Base-by-base conservation (phyloP, 2,888 invertebrate genomes). In the Archips xylosteana region DNA sequence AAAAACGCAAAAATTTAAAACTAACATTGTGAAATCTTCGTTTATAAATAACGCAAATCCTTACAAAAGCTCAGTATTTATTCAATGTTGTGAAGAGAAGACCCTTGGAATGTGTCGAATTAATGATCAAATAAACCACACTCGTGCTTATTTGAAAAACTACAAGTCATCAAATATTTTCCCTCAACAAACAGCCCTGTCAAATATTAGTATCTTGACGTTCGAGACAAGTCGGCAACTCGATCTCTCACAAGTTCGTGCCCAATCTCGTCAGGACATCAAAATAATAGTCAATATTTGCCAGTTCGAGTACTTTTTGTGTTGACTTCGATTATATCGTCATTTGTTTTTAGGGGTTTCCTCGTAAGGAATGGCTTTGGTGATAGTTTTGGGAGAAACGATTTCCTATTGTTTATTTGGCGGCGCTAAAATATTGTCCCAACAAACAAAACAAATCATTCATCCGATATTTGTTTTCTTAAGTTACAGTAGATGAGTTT, bases 251-350 rank as follows among this genome's bases (percentile, higher is more conserved):
- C 13, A 13, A 15, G 10, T 23, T 12, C 72, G 72, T 73, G 72
- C 68, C 57, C 68, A 68, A 73, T 73, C 72, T 73, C 68, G 36
- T 5, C 64, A 36, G 64, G 51, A 36, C 34, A 65, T 65, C 64
- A 51, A n/a, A 68, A 59, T 63, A 62, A 68, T 73, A 63, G 60
- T 63, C 51, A 73, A 73, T 68, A 68, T 73, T 73, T 73, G 68
- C 63, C 47, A 47, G 62, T 57, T 67, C 62, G 67, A 67, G 68
- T 68, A 67, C 62, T 72, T 73, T 66, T 73, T 68, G 15, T 72
- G 67, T 73, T 73, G 72, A 73, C 72, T 72, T 39, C 63, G 63
- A 68, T 73, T 68, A 73, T 57, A 49, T 68, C 36, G 72, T 73
- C 72, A 68, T 73, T 73, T 73, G 72, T 73, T 68, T 67, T 68